Evolutionary conservation across 1,140 invertebrate genomes (phyloP), one percentile per base, ranked within the genome.

Genomic region (Maconellicoccus hirsutus): DNA sequence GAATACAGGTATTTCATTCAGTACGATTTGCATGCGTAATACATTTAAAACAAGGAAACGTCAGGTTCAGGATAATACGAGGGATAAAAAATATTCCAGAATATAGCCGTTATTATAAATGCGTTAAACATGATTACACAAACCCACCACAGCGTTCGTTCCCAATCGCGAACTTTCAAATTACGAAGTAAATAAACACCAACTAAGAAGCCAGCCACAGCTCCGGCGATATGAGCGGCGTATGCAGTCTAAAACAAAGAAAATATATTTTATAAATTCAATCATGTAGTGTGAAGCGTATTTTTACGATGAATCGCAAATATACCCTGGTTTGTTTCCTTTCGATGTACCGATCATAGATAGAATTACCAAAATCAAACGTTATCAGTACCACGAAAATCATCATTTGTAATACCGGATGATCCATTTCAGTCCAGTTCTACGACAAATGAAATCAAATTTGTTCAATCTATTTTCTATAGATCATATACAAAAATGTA

Each of bases 341-440:
- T 21, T 83, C 79, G 16, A 86, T 79, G 76, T 93, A 93, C 16
- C 91, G 82, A 75, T 87, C 85, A 78, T 92, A 89, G n/a, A 94
- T 82, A 0, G 92, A 91, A 21, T 90, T 89, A 19, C 91, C 90
- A 52, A 94, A 80, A 79, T 95, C 92, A 27, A 87, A 84, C 0
- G 79, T 82, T 0, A 86, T 86, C 71, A 96, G 83, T 0, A 91
- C 77, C 0, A 93, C 73, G 75, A 94, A 91, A 21, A 91, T 84
- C 22, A 92, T 76, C 8, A 94, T 79, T 74, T 95, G 90, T 0
- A 91, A 80, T 59, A 89, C 83, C 0, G 91, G 90, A 77, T 89
- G 93, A 76, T 93, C 89, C 93, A 96, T 96, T 80, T 97, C 91
- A 42, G 83, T 81, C 89, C 92, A 97, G 79, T 97, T 96, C 89